Conservation (phyloP, 2,113 vertebrate species). For the Mionectes macconnelli region DNA sequence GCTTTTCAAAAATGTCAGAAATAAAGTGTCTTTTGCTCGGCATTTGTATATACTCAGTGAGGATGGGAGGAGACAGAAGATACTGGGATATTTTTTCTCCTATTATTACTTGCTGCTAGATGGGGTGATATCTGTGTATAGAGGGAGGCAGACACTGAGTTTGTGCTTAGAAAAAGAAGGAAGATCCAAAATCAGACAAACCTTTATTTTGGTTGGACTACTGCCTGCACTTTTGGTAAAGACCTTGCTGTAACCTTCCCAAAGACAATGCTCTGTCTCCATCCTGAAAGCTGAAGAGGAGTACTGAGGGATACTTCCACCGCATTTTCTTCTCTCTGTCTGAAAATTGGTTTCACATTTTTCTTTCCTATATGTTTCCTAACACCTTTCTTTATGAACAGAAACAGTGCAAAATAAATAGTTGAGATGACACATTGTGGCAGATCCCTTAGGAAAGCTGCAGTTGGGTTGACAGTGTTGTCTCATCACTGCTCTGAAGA, state of each 20-base stretch:
- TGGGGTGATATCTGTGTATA: background rate
- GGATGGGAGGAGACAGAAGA: background rate
- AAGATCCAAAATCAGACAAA: background rate
- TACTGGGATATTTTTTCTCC: background rate
- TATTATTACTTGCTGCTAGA: constrained; percentile 11
- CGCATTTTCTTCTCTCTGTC: background rate
- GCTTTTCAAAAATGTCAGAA: constrained; percentile 5
- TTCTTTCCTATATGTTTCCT: background rate
- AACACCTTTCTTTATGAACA: background rate
- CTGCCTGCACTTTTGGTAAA: background rate
- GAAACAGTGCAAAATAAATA: background rate
- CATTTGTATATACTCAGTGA: background rate
- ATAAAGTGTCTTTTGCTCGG: background rate
- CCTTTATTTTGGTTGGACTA: background rate
- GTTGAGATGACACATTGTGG: background rate
- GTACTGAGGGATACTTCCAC: background rate
- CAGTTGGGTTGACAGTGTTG: constrained; percentile 15
- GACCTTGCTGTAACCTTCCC: background rate
- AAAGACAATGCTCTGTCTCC: background rate
- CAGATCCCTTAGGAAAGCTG: constrained; percentile 14
- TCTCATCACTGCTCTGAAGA: constrained; percentile 11
- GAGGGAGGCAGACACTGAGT: background rate
- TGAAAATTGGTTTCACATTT: background rate
- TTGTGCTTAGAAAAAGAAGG: constrained; percentile 8
- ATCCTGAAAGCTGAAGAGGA: background rate